Conservation (phyloP, 35 echinoderm and acorn worm species). For the Chiridota heheva region DNA sequence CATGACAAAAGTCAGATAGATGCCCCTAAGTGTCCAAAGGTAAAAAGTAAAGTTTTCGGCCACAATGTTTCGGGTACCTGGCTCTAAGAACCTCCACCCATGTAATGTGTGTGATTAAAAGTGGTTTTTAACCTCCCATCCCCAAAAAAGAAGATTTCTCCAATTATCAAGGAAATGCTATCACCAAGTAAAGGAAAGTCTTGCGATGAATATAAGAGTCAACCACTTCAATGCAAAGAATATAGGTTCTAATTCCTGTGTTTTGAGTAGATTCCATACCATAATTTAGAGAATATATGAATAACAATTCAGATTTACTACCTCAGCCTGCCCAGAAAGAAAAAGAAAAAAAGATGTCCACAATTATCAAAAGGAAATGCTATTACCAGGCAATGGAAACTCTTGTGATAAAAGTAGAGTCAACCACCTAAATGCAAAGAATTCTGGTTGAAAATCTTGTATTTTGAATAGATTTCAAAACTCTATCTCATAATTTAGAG, state of each 20-base stretch:
- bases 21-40: too few relatives aligned
- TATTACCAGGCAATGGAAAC: constrained; percentile 78
- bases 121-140: too few relatives aligned
- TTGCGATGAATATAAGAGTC: background rate
- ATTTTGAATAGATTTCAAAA: constrained; percentile 59
- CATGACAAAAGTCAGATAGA: too few relatives aligned
- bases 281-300: background rate
- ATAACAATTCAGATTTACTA: background rate
- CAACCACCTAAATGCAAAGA: constrained; percentile 93
- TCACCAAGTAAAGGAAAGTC: background rate
- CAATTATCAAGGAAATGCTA: too few relatives aligned
- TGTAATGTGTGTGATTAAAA: too few relatives aligned
- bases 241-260: background rate
- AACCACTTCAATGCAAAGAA: background rate
- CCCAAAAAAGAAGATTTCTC: too few relatives aligned
- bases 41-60: too few relatives aligned
- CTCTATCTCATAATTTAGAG: constrained; percentile 54
- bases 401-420: constrained; percentile 90
- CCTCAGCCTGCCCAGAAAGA: too few relatives aligned
- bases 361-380: too few relatives aligned
- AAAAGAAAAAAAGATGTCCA: too few relatives aligned
- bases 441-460: constrained; percentile 85
- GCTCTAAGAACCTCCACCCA: too few relatives aligned
- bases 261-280: background rate
- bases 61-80: too few relatives aligned